Evolutionary conservation across 2,113 vertebrate species (phyloP).

Genomic region (Herpetotheres cachinnans): DNA sequence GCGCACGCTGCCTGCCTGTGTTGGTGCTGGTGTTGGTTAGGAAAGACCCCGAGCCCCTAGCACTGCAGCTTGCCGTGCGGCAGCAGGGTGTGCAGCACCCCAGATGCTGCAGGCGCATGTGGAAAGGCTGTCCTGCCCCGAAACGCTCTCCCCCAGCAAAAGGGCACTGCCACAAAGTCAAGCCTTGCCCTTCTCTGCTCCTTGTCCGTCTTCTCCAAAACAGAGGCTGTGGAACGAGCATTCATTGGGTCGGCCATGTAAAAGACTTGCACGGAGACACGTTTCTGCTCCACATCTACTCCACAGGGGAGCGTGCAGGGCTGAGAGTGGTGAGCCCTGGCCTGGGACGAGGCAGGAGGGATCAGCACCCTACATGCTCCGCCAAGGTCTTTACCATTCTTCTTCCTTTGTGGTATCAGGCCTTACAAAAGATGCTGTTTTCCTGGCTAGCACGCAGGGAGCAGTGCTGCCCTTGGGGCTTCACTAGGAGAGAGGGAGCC

Average conservation of each 20-base stretch:
- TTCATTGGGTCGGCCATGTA: accelerated
- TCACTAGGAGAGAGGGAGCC: not conserved
- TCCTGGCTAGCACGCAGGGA: not conserved
- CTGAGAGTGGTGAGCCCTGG: not conserved
- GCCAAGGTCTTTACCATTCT: not conserved
- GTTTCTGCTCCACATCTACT: not conserved
- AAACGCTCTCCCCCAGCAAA: not conserved
- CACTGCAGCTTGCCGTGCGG: not conserved
- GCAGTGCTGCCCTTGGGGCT: not conserved
- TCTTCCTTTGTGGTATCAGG: not conserved
- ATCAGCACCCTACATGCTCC: not conserved
- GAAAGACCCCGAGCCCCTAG: not conserved
- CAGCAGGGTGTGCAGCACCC: not conserved
- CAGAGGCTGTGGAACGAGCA: not conserved
- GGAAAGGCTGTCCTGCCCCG: not conserved
- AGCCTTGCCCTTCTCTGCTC: not conserved
- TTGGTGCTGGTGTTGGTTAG: accelerated
- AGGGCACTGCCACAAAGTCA: not conserved
- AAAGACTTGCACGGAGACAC: not conserved
- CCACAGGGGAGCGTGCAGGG: not conserved
- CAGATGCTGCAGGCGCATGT: accelerated
- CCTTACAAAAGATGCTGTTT: not conserved
- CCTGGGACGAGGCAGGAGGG: not conserved
- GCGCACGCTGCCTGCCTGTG: not conserved
- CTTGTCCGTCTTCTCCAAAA: not conserved